These are phyloP conservation scores for Chionis minor DNA, from an alignment of 2,113 vertebrate genomes.

Conservation along the genomic window DNA sequence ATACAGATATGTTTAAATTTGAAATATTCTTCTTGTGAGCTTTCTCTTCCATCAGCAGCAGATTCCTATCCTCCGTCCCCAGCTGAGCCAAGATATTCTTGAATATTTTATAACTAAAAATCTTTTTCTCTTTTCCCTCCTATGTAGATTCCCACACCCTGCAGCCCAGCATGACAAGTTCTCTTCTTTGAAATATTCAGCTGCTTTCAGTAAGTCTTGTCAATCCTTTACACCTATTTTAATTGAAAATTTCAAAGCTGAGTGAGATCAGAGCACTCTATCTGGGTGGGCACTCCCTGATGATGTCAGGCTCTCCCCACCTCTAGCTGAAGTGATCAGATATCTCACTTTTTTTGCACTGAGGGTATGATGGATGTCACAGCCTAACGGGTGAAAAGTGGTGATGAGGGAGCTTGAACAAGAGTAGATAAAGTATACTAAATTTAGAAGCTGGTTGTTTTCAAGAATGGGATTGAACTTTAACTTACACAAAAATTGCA, in stretches of 20 bases:
- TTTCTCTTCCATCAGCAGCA: neutral
- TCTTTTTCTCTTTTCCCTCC: slow-evolving; percentile 32
- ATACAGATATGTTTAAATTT: slow-evolving; percentile 27
- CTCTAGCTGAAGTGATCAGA: neutral
- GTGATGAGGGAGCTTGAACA: neutral
- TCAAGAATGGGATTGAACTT: neutral
- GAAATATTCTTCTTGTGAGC: slow-evolving; percentile 4
- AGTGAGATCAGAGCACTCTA: slow-evolving; percentile 19
- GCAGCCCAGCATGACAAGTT: slow-evolving; percentile 9
- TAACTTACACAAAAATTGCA: neutral
- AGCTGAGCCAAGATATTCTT: slow-evolving; percentile 24
- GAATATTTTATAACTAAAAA: slow-evolving; percentile 58
- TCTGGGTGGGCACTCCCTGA: slow-evolving; percentile 3
- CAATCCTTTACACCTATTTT: slow-evolving; percentile 37
- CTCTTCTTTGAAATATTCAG: slow-evolving; percentile 39
- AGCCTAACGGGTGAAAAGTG: slow-evolving; percentile 4
- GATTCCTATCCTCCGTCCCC: neutral
- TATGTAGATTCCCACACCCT: slow-evolving; percentile 30
- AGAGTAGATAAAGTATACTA: neutral
- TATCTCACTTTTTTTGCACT: neutral
- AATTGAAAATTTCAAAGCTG: slow-evolving; percentile 45
- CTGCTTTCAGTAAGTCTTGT: slow-evolving; percentile 18
- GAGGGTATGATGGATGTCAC: neutral
- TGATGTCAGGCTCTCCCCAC: neutral
- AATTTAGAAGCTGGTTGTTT: slow-evolving; percentile 28